A percentile compares a stretch with the other conserved stretches of the same genome.
These are phyloP conservation scores for Cetoscarus ocellatus DNA, from an alignment of 2,797 vertebrate species.

Conservation along the genomic window DNA sequence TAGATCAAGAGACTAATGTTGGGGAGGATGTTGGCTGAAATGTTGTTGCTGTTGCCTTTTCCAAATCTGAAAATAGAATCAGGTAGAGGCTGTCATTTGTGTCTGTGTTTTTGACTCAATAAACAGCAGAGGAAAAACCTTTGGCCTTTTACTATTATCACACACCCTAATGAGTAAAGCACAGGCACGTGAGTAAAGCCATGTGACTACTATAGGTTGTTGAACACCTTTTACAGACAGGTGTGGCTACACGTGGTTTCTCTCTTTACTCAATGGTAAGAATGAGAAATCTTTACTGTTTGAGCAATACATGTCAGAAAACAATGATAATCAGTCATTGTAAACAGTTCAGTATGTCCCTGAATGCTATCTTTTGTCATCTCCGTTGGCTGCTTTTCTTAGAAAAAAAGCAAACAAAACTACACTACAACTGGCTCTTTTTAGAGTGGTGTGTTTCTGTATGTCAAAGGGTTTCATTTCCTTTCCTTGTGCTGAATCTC, in stretches of 20 bases:
- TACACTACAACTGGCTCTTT: too few relatives aligned
- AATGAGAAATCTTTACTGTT: background rate
- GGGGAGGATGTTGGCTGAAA: background rate
- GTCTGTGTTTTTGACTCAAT: background rate
- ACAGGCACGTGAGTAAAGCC: background rate
- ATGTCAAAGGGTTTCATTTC: background rate
- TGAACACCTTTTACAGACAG: background rate
- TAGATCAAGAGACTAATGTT: background rate
- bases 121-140: background rate
- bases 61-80: background rate
- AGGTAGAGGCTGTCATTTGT: background rate
- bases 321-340: too few relatives aligned
- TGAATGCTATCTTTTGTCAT: too few relatives aligned
- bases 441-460: too few relatives aligned
- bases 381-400: too few relatives aligned
- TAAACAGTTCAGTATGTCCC: too few relatives aligned
- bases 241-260: background rate
- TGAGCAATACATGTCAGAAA: too few relatives aligned
- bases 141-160: background rate
- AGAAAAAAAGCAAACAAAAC: too few relatives aligned
- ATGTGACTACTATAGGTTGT: background rate
- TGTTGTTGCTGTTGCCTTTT: background rate
- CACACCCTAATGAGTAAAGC: background rate
- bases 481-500: slow-evolving; percentile 2
- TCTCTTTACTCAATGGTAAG: background rate